phyloP scores from a whole-genome alignment of 2,113 vertebrate genomes.

The Tachysurus fulvidraco region DNA sequence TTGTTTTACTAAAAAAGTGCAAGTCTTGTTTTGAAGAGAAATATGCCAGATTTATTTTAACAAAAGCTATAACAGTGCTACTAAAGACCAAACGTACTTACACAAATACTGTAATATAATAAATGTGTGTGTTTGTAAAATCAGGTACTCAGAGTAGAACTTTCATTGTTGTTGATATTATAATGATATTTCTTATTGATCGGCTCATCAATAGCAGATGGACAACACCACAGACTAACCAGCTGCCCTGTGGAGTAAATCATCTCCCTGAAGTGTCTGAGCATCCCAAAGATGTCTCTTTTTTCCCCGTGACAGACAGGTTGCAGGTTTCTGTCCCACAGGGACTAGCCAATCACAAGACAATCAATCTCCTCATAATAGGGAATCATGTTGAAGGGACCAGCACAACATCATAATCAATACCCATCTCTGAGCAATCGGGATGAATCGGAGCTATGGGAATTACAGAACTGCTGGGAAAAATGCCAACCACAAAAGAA shows the following conservation, averaged over 20 bases:
- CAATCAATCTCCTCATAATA: conserved; percentile 72
- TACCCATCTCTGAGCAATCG: conserved; percentile 58
- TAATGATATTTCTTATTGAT: background rate
- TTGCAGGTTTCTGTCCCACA: conserved; percentile 19
- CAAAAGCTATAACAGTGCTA: background rate
- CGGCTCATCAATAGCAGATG: background rate
- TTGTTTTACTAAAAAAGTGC: background rate
- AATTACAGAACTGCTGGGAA: conserved; percentile 27
- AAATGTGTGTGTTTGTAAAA: too few species aligned
- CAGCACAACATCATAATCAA: conserved; percentile 63
- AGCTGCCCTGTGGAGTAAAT: background rate
- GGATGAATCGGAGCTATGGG: conserved; percentile 51
- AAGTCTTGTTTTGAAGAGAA: background rate
- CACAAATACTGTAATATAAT: too few species aligned
- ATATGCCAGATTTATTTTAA: background rate
- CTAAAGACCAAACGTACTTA: background rate
- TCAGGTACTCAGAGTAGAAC: background rate
- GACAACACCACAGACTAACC: background rate
- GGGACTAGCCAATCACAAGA: conserved; percentile 60
- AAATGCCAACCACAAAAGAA: conserved; percentile 10
- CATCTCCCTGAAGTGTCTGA: background rate
- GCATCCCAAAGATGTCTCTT: background rate
- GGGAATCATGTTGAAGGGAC: conserved; percentile 65
- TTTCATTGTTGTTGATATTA: background rate
- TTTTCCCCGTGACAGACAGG: conserved; percentile 36